Conservation (phyloP, 2,888 invertebrate genomes). For the Epinotia bilunana region DNA sequence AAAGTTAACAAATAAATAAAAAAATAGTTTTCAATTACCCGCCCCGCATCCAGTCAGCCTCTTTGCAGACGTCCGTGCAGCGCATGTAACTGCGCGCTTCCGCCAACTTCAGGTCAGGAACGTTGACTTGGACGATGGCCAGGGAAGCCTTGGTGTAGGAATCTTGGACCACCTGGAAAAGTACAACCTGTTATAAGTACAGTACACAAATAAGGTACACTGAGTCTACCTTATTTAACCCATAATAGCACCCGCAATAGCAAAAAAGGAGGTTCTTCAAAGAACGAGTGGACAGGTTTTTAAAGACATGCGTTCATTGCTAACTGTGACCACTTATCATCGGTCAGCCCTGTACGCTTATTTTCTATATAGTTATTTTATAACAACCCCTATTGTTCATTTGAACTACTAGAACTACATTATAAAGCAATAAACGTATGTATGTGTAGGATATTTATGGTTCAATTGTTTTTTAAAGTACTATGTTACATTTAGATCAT, state of each 20-base stretch:
- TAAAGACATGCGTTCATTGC: neutral
- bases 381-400: no score
- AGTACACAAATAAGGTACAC: no score
- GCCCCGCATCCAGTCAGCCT: conserved; percentile 58
- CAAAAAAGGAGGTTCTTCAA: neutral
- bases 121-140: conserved; percentile 67
- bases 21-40: conserved; percentile 17
- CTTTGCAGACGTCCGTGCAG: conserved; percentile 62
- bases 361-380: no score
- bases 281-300: neutral
- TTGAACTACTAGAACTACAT: no score
- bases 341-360: no score
- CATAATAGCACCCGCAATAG: no score
- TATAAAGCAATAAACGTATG: no score
- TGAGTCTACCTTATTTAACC: no score
- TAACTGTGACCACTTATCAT: no score
- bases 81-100: conserved; percentile 51
- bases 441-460: no score
- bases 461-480: neutral
- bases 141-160: conserved; percentile 53
- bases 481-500: neutral
- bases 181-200: no score
- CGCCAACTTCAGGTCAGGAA: conserved; percentile 55
- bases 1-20: no score
- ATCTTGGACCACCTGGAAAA: conserved; percentile 63